Evolutionary conservation across 2,113 vertebrate genomes (phyloP).

Genomic region (Pteronura brasiliensis): DNA sequence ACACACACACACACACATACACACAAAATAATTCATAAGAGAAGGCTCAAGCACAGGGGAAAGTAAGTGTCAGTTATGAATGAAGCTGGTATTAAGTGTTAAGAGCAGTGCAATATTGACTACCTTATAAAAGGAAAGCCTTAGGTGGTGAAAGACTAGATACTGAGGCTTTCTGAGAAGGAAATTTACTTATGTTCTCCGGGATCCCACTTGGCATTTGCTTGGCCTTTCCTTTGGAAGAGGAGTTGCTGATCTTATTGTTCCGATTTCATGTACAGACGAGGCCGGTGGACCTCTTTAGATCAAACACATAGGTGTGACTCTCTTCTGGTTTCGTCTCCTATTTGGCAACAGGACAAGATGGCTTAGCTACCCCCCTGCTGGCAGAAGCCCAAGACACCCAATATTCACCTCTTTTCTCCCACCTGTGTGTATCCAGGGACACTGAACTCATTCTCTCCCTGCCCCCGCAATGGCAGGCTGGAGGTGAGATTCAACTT

Average conservation of each 20-base stretch:
- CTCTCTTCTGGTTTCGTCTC: neutral
- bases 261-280: neutral
- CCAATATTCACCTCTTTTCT: neutral
- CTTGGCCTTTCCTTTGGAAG: neutral
- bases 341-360: neutral
- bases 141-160: neutral
- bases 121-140: neutral
- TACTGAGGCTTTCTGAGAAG: neutral
- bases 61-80: conserved; percentile 32
- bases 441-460: neutral
- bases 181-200: neutral
- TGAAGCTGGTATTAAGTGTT: conserved; percentile 28
- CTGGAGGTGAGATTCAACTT: neutral
- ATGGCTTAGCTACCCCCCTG: neutral
- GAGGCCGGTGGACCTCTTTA: neutral
- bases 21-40: conserved; percentile 42
- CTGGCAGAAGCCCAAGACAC: neutral
- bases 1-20: neutral
- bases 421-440: neutral
- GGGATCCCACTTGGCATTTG: neutral
- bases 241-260: neutral
- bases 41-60: neutral
- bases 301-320: neutral
- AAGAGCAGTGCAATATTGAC: neutral
- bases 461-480: neutral